Base-by-base conservation (phyloP, 1,140 invertebrate species). In the Lordiphosa collinella region DNA sequence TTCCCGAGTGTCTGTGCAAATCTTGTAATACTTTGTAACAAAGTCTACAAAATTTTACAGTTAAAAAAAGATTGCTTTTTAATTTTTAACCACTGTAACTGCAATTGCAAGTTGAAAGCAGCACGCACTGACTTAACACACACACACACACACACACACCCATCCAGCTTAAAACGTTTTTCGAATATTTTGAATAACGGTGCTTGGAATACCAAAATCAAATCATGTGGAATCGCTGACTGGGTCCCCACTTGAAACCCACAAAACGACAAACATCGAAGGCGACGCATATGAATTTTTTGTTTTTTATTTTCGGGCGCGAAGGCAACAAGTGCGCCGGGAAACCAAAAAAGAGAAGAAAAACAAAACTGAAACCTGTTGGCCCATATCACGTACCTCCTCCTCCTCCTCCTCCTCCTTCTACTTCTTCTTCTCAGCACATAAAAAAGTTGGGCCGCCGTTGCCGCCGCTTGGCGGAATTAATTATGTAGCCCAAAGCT, bases 171-270 rank as follows among this genome's bases (percentile, higher is more conserved):
- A 78, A 84, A 84, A 84, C 78, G 78, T 84, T 84, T 84, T 78
- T 85, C 79, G 78, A 84, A 84, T 84, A 73, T 84, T 84, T 84
- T 78, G 78, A 84, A 84, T 84, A 84, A 84, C 78, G 78, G 78
- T 84, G 82, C 79, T 65, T 84, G 68, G 72, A 82, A 84, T 84
- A 84, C 78, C 78, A 84, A 84, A 82, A 84, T 84, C 79, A 84
- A 84, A 84, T 84, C 78, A 84, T 84, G 72, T 84, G 78, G 78
- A 84, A 84, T 67, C 61, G 57, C 70, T 65, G 73, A 36, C 34
- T 57, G 53, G 52, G 36, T 25, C 25, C 38, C 61, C 76, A 59
- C 52, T 53, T 71, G 35, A 84, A 72, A 64, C 71, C 65, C 70
- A 75, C 53, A 61, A 62, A 62, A 55, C 54, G 63, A 80, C 41